phyloP scores from a whole-genome alignment of 2,888 invertebrate species.

The Trichopoda pennipes region DNA sequence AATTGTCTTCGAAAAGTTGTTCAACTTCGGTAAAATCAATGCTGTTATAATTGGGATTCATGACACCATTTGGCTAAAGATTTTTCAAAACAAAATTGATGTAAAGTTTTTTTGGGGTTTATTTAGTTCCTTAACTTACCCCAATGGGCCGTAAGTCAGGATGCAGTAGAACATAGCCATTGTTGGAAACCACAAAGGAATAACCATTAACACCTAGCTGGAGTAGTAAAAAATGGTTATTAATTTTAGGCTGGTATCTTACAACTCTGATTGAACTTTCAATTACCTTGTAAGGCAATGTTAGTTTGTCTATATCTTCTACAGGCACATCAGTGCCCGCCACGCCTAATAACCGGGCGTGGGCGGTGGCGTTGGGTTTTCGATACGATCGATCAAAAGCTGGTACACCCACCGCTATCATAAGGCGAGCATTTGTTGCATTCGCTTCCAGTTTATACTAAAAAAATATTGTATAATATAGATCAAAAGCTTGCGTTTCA shows the following conservation, averaged over 20 bases:
- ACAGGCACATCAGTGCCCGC: constrained; percentile 93
- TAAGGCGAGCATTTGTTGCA: constrained; percentile 82
- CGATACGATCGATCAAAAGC: constrained; percentile 90
- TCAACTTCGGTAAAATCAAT: constrained; percentile 98
- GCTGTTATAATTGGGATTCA: constrained; percentile 97
- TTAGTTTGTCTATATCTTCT: constrained; percentile 93
- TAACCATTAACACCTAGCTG: constrained; percentile 98
- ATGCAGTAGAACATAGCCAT: constrained; percentile 96
- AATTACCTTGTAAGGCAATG: constrained; percentile 92
- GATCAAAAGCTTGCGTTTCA: no score
- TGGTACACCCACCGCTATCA: constrained; percentile 96
- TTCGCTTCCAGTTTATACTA: constrained; percentile 75
- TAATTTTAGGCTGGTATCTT: not conserved
- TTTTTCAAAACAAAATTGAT: not conserved
- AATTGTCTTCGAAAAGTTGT: constrained; percentile 87
- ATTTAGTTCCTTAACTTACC: constrained; percentile 82
- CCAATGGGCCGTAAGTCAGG: constrained; percentile 92
- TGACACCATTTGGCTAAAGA: constrained; percentile 74
- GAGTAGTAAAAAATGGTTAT: not conserved
- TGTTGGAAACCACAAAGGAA: constrained; percentile 97
- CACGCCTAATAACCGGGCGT: constrained; percentile 93
- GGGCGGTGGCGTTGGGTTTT: constrained; percentile 75
- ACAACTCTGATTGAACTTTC: not conserved
- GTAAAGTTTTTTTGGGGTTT: not conserved
- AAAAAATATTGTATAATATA: not conserved